These are phyloP conservation scores for Cotesia chilonis DNA, from an alignment of 1,140 invertebrate genomes.

Conservation along the genomic window DNA sequence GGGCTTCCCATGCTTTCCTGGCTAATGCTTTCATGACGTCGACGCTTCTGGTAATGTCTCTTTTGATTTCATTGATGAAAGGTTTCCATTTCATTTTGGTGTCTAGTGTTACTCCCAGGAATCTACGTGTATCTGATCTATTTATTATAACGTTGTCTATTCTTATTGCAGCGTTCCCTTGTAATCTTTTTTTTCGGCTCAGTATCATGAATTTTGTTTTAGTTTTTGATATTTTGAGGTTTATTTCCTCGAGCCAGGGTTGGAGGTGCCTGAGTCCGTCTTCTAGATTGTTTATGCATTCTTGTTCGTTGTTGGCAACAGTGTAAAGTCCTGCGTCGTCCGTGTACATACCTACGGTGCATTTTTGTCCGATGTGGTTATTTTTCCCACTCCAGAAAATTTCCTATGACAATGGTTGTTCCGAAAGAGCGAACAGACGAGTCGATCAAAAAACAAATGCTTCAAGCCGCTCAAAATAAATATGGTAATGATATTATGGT, in stretches of 20 bases:
- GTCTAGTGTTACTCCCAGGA: slow-evolving; percentile 38
- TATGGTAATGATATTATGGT: too few species aligned
- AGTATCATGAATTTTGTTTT: slow-evolving; percentile 35
- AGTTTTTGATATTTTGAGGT: neutral
- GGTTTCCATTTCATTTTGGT: slow-evolving; percentile 35
- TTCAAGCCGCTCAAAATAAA: too few species aligned
- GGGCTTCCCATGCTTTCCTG: slow-evolving; percentile 26
- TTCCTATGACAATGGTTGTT: too few species aligned
- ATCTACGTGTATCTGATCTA: slow-evolving; percentile 21
- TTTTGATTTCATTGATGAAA: slow-evolving; percentile 18
- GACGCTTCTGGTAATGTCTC: slow-evolving; percentile 2
- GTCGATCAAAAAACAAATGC: too few species aligned
- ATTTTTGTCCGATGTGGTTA: neutral
- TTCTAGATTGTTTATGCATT: neutral
- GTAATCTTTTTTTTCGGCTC: slow-evolving; percentile 1
- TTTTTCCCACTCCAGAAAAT: too few species aligned
- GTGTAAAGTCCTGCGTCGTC: neutral
- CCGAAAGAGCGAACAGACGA: too few species aligned
- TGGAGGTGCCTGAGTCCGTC: neutral
- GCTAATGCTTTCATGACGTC: slow-evolving; percentile 29
- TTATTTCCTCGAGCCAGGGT: neutral
- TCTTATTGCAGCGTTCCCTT: slow-evolving; percentile 7
- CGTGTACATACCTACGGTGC: neutral
- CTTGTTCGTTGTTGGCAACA: neutral
- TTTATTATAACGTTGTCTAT: slow-evolving; percentile 18